Evolutionary conservation across 2,113 vertebrate genomes (phyloP).

Genomic region (Smithornis capensis): DNA sequence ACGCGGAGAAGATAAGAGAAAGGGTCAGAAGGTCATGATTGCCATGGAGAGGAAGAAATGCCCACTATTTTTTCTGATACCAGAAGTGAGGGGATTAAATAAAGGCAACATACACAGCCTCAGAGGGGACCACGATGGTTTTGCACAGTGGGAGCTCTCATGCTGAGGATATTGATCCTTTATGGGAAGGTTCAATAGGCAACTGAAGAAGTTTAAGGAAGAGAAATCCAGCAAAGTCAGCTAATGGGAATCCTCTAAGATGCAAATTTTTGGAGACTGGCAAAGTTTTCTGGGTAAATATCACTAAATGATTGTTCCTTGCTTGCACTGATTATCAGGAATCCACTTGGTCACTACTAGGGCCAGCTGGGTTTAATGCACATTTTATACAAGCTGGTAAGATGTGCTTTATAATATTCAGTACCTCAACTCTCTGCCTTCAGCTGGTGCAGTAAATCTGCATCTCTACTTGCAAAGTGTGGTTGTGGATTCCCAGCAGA

Average conservation of each 20-base stretch:
- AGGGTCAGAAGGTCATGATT: background rate
- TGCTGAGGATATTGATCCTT: background rate
- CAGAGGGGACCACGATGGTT: fast-evolving
- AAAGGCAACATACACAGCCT: background rate
- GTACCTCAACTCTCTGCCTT: background rate
- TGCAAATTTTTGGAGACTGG: background rate
- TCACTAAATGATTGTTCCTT: background rate
- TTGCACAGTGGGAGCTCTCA: fast-evolving
- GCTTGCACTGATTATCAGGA: background rate
- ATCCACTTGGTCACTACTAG: background rate
- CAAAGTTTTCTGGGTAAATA: background rate
- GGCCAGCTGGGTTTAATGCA: background rate
- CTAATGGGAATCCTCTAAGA: background rate
- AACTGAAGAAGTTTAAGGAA: background rate
- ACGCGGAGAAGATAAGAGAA: background rate
- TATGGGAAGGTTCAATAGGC: background rate
- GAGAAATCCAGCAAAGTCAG: background rate
- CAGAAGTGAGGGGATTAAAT: background rate
- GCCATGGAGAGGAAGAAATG: background rate
- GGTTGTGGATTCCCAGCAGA: background rate
- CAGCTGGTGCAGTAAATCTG: background rate
- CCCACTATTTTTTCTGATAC: background rate
- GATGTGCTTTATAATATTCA: background rate
- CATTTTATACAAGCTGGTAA: background rate
- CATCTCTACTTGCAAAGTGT: background rate